Base-by-base conservation (phyloP, 1,140 invertebrate genomes). In the Drosophila lini region DNA sequence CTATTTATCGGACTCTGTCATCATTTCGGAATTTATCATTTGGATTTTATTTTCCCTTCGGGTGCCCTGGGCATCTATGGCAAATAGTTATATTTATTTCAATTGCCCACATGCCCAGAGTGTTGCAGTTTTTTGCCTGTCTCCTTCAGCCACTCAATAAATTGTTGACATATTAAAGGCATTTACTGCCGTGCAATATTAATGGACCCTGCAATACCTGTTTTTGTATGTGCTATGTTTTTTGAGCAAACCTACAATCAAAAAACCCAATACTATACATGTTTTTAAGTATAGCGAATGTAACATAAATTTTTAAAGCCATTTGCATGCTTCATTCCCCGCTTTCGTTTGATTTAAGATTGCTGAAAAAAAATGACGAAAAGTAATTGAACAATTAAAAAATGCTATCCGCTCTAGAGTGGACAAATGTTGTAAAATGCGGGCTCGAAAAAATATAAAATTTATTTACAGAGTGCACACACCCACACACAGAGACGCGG, bases 351-450 rank as follows among this genome's bases (percentile, higher is more conserved):
- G 68, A 71, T 71, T 70, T 70, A 71, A 71, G 69, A 67, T n/a
- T 32, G 13, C 22, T 53, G 50, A 34, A 45, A 73, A 70, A 73
- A 55, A 48, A 48, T 48, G 57, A 52, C 19, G 42, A 44, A 75
- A 75, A 75, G 59, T 75, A 63, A 65, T 75, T 75, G 45, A 52
- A 65, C 52, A 65, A 75, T 75, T 75, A 55, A 74, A 74, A 73
- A 48, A 48, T 25, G 15, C 44, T 48, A 59, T 74, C 60, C 59
- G 16, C 25, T 57, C 31, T 50, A 25, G 32, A 48, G 25, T 47
- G 68, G 41, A 41, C 34, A 58, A 70, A 53, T 42, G 50, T 31
- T 50, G 31, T 41, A 52, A 47, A 42, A 44, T 53, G 31, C 45
- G 65, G 59, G 38, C 44, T 25, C n/a, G 10, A 50, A 71, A 71